Evolutionary conservation across 2,113 vertebrate species (phyloP), one percentile per base, ranked within the genome.

Genomic region (Ptychochromis oligacanthus): DNA sequence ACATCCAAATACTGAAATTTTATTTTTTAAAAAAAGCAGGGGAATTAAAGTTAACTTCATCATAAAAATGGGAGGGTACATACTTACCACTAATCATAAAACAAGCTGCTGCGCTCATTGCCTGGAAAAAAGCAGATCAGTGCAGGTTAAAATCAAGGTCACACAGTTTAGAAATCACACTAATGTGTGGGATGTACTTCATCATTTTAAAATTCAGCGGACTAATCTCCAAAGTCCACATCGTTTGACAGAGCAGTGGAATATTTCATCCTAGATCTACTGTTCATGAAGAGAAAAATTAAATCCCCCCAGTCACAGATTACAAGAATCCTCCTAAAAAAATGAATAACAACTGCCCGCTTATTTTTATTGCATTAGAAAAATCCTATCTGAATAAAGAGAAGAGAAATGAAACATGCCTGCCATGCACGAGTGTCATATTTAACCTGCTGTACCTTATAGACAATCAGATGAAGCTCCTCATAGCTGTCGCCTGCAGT

Each of bases 91-190:
- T 97, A 82, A 99, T 96, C 98, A 99, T 99, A 83, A 99, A 99
- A 95, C 98, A 99, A 74, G 98, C 97, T 12, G 97, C 97, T 34
- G 98, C 98, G 65, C 98, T 99, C 98, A 99, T 99, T 3, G 98
- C 98, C 98, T 99, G 94, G 15, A 94, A 91, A 94, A 86, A 20
- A 83, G 31, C 34, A 87, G 49, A 83, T 80, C 6, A 67, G 56
- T 24, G 43, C 20, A 60, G 70, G 80, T 81, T 82, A 87, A 67
- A 80, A 59, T 76, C 49, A 83, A 82, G 82, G 88, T 85, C 86
- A 75, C 34, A 77, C 62, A 55, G 80, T 57, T 80, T 70, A 77
- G 62, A 67, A 74, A 83, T 81, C 2, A 88, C 80, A 90, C 84
- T 76, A 89, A 85, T 55, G 61, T 75, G 7, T 7, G 40, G 76